Base-by-base conservation (phyloP, 2,888 invertebrate species). In the Punctoribates punctum region DNA sequence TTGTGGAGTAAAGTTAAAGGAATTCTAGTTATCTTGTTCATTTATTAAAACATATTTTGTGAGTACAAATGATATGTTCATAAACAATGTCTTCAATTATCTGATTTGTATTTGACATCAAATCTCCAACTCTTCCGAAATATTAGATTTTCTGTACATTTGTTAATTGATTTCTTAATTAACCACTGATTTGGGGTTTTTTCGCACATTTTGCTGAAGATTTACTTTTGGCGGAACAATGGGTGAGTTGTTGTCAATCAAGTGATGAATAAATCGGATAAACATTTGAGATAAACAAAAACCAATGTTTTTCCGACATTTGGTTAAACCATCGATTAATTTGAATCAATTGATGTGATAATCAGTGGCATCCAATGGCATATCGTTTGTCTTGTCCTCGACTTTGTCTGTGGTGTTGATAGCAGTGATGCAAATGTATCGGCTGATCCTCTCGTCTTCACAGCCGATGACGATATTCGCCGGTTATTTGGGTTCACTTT, bases 371-470 rank as follows among this genome's bases (percentile, higher is more conserved):
- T 83, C 84, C n/a, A 82, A 83, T 74, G 82, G 82, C 15, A 78
- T 82, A 17, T 85, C 85, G 5, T 82, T 83, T 77, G 78, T 84
- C 54, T 78, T 95, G 80, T 90, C 95, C 0, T 88, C 90, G 51
- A 91, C 94, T 80, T 84, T 94, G 81, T 89, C 92, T 11, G 87
- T 95, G 46, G 86, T 95, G 11, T 86, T 94, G 81, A 94, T 96
- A 85, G 94, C 93, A 81, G 91, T 91, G 75, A 92, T 96, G 91
- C 95, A 96, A 85, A 91, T 95, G 87, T 94, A 93, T 83, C 91
- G 90, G 82, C 88, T 89, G 20, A 89, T 91, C 87, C 85, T 96
- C 75, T 88, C 90, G 73, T 89, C 90, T 34, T 89, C 92, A 1
- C 94, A 94, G 82, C 84, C 92, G 48, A 89, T 91, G 81, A 95